A percentile compares a stretch with the other conserved stretches of the same genome.
Conservation (phyloP, 2,113 vertebrate species). For the Syrmaticus mikado region DNA sequence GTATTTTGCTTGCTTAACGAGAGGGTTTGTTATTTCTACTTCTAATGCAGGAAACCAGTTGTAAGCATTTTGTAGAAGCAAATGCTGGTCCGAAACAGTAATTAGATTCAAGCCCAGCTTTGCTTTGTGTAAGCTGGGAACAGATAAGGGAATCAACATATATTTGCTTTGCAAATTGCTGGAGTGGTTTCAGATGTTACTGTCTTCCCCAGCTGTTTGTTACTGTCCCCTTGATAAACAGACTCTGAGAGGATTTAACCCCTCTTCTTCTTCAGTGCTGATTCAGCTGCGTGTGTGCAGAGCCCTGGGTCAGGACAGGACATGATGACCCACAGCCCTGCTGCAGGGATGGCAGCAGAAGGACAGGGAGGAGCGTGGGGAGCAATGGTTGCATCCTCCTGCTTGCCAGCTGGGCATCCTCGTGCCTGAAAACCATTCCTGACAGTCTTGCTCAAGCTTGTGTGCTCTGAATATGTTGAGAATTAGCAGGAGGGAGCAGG, state of each 20-base stretch:
- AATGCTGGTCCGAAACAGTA: not conserved
- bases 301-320: not conserved
- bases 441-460: not conserved
- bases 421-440: not conserved
- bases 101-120: not conserved
- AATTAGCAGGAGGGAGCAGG: not conserved
- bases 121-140: not conserved
- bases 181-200: slow-evolving; percentile 39
- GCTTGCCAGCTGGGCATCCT: not conserved
- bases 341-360: not conserved
- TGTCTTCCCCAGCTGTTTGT: not conserved
- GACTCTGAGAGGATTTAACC: not conserved
- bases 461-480: not conserved
- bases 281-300: not conserved
- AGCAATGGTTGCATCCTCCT: not conserved
- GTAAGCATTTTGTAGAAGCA: not conserved
- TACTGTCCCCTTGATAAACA: not conserved
- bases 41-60: too few relatives aligned
- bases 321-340: fast-evolving
- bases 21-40: too few relatives aligned
- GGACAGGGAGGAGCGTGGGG: not conserved
- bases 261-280: not conserved
- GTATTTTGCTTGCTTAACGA: too few relatives aligned
- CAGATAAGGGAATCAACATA: slow-evolving; percentile 1
- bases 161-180: slow-evolving; percentile 31